These are phyloP conservation scores for Adelges cooleyi DNA, from an alignment of 1,140 invertebrate species.

Conservation along the genomic window DNA sequence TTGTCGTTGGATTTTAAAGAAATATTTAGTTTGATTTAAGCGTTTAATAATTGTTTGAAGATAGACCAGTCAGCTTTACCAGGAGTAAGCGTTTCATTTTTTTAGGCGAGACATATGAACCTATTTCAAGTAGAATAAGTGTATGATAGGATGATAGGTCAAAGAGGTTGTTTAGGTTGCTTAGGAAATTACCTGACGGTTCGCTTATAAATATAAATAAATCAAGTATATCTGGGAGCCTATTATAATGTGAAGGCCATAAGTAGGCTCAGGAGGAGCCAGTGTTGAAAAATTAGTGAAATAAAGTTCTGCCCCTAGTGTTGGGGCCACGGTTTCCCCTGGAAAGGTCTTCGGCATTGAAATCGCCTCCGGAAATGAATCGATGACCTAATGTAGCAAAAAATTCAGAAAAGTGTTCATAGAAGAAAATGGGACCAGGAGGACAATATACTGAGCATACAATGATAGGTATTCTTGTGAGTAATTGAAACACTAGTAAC, in stretches of 20 bases:
- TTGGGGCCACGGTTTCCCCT: background rate
- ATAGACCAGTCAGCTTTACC: background rate
- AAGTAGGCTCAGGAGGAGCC: background rate
- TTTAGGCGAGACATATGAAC: background rate
- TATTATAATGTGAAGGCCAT: background rate
- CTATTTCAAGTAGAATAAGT: background rate
- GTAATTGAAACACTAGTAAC: conserved; percentile 10
- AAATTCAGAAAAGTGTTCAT: background rate
- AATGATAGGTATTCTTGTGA: background rate
- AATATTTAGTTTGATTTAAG: background rate
- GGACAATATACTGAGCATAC: conserved; percentile 21
- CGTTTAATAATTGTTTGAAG: conserved; percentile 1
- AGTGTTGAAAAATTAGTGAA: background rate
- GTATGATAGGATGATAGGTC: background rate
- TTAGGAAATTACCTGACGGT: background rate
- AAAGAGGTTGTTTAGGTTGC: background rate
- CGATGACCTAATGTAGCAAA: background rate
- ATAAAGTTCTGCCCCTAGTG: background rate
- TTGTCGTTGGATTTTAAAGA: conserved; percentile 8
- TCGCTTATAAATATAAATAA: background rate
- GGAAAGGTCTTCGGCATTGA: too few relatives aligned
- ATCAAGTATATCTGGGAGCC: background rate
- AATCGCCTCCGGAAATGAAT: too few relatives aligned
- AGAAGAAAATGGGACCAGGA: background rate
- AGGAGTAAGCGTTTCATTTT: conserved; percentile 1